Base-by-base conservation (phyloP, 2,888 invertebrate genomes). In the Lithophane ornitopus region DNA sequence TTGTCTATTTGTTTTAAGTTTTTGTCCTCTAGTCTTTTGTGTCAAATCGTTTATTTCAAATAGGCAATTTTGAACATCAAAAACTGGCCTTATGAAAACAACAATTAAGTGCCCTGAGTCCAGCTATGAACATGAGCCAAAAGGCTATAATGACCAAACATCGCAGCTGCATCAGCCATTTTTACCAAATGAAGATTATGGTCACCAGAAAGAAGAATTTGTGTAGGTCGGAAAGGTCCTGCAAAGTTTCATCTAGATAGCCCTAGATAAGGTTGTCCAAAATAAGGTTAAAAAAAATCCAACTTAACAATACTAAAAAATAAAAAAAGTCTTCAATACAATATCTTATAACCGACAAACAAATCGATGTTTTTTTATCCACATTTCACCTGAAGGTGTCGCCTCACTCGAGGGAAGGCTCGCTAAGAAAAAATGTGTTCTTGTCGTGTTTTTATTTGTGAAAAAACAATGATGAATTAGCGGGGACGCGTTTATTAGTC, bases 401-500 rank as follows among this genome's bases (percentile, higher is more conserved):
- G 70, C 70, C 71, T 70, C 82, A 81, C 85, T 70, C 75, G 75
- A 68, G 87, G 70, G 81, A 76, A 80, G 74, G 73, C 74, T 71
- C 80, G 71, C 82, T 78, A 85, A 87, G 87, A 86, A 82, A 88
- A 90, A 90, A 92, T 87, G 90, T 95, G 94, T 94, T 93, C 93
- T 92, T 92, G 94, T 94, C 95, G 91, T 95, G 94, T 95, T 94
- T 95, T 95, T 95, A 94, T 95, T 94, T 94, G 93, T 92, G 91
- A 94, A 94, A 54, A 93, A 94, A 95, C 95, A 95, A 94, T 95
- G 94, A 95, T 94, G 94, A 95, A 95, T 95, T 95, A 94, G 92
- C 90, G 93, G 91, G 93, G 92, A 92, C 92, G 91, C 92, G 90
- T 93, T 94, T 94, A 94, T 94, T 93, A 93, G 92, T 91, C 86